Conservation (phyloP, 2,797 vertebrate species). For the Gymnothorax reevesii region DNA sequence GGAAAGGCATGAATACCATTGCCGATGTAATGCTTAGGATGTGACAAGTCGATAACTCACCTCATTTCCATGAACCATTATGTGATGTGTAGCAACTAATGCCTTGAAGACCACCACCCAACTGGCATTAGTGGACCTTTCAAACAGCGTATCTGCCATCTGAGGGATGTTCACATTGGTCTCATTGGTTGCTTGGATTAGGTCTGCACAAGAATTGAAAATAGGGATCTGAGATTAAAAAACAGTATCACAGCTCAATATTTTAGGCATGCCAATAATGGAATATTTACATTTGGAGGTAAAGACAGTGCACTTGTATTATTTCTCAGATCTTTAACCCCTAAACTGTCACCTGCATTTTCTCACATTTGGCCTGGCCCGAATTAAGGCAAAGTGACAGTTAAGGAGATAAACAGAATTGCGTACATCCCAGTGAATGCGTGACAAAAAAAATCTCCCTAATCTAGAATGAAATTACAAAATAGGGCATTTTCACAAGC, state of each 20-base stretch:
- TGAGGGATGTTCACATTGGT: slow-evolving; percentile 99
- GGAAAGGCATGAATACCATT: background rate
- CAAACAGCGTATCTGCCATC: slow-evolving; percentile 98
- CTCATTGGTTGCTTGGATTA: slow-evolving; percentile 98
- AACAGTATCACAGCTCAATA: background rate
- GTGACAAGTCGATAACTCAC: slow-evolving; percentile 64
- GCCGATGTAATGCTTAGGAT: background rate
- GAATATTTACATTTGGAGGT: background rate
- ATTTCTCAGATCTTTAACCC: too few species aligned
- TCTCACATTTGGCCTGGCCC: too few species aligned
- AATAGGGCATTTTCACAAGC: too few species aligned
- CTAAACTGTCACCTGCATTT: too few species aligned
- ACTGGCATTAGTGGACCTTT: slow-evolving; percentile 95
- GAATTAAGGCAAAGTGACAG: too few species aligned
- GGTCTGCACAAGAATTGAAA: slow-evolving; percentile 70
- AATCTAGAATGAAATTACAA: too few species aligned
- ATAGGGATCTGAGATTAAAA: background rate
- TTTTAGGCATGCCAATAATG: background rate
- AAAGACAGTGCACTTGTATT: too few species aligned
- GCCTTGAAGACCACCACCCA: slow-evolving; percentile 99
- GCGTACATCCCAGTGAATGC: too few species aligned
- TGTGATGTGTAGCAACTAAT: slow-evolving; percentile 93
- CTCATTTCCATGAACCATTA: slow-evolving; percentile 98
- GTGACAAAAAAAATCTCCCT: too few species aligned
- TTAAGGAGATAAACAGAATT: too few species aligned